Base-by-base conservation (phyloP, 2,888 invertebrate species). In the Synergus japonicus region DNA sequence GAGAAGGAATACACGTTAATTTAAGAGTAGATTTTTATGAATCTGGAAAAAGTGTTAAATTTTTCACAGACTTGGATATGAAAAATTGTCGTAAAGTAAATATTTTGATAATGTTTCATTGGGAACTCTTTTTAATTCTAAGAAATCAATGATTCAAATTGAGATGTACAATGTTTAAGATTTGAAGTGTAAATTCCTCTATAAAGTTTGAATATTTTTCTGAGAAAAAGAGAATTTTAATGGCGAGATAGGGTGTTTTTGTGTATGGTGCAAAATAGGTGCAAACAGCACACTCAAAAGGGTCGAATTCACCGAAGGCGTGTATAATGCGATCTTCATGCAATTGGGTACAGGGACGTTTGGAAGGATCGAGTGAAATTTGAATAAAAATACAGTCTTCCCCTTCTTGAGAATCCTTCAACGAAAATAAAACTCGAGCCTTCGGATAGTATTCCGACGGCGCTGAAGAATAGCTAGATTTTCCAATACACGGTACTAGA, bases 321-420 rank as follows among this genome's bases (percentile, higher is more conserved):
- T 82, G 87, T 83, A 84, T 87, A 87, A 87, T 86, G 82, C 79
- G 81, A 83, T 81, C 81, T 78, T 73, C 77, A 76, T 43, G 76
- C 82, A 78, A 81, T 80, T 73, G 83, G 79, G 83, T 73, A 54
- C 29, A 73, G 54, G 41, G n/a, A 73, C 73, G 54, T 54, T 67
- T 13, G 82, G 84, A 82, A 84, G 82, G 87, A 85, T 87, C 83
- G 85, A 86, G 80, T 77, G 82, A 84, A 84, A 88, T 89, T 89
- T 88, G 85, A 88, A 88, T 88, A 89, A 88, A 89, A 89, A 89
- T 89, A 85, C 88, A 87, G 87, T 87, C 85, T 84, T 80, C 82
- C 81, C 77, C 82, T 60, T 54, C 79, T 76, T 81, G 82, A 79
- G 84, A 82, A 83, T 81, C 84, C 83, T 78, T 78, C 81, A 84